These are phyloP conservation scores for Morone saxatilis DNA, from an alignment of 2,113 vertebrate genomes.

Conservation along the genomic window DNA sequence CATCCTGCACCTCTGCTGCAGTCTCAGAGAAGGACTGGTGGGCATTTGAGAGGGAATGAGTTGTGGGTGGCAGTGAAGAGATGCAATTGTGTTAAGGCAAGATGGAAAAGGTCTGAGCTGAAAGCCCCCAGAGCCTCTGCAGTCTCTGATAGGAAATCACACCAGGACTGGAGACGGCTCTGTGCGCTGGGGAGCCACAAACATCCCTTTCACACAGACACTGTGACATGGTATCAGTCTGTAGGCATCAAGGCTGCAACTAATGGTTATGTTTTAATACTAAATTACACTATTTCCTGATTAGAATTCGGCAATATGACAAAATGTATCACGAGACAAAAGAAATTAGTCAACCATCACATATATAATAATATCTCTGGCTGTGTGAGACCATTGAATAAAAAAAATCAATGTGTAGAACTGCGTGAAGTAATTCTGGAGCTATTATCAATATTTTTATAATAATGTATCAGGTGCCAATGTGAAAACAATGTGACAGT, in stretches of 20 bases:
- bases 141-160: slow-evolving; percentile 39
- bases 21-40: slow-evolving; percentile 57
- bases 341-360: neutral
- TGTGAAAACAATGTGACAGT: neutral
- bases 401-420: neutral
- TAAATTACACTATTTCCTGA: neutral
- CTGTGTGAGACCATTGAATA: neutral
- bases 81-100: slow-evolving; percentile 68
- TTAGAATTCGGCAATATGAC: neutral
- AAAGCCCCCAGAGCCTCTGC: slow-evolving; percentile 39
- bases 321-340: neutral
- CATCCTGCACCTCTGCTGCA: slow-evolving; percentile 58
- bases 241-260: neutral
- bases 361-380: neutral
- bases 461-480: neutral
- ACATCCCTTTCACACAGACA: neutral
- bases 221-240: neutral
- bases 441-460: neutral
- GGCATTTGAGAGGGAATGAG: slow-evolving; percentile 51
- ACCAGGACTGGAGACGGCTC: neutral
- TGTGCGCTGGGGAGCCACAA: neutral
- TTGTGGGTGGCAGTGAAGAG: slow-evolving; percentile 58
- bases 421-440: neutral
- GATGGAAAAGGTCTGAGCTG: slow-evolving; percentile 58
- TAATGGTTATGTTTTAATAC: neutral